Evolutionary conservation across 2,113 vertebrate genomes (phyloP).

Genomic region (Callopanchax toddi): DNA sequence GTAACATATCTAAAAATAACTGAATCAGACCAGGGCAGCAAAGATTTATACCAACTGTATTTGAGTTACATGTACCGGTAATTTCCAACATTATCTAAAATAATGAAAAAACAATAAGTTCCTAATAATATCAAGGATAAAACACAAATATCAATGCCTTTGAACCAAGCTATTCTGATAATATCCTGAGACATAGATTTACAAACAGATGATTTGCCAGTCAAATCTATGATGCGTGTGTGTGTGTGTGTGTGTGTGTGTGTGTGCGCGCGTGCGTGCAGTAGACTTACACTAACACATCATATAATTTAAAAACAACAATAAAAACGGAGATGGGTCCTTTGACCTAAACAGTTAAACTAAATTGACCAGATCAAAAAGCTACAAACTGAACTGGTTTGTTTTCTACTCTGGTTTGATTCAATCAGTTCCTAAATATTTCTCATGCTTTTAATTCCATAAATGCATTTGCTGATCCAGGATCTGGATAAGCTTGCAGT

Average conservation of each 20-base stretch:
- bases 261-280: too few species aligned
- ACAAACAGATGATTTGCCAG: conserved; percentile 55
- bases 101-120: not conserved
- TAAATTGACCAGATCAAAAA: conserved; percentile 19
- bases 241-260: not conserved
- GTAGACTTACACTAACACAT: not conserved
- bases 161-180: not conserved
- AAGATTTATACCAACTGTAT: too few species aligned
- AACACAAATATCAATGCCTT: not conserved
- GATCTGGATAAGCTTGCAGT: conserved; percentile 48
- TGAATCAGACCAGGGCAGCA: too few species aligned
- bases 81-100: too few species aligned
- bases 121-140: not conserved
- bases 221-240: conserved; percentile 41
- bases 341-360: not conserved
- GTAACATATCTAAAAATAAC: too few species aligned
- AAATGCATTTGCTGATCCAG: conserved; percentile 33
- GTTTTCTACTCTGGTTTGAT: conserved; percentile 61
- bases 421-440: conserved; percentile 53
- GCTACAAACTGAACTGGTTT: conserved; percentile 27
- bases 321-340: not conserved
- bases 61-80: too few species aligned
- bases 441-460: conserved; percentile 66
- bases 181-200: not conserved
- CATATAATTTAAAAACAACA: not conserved